phyloP scores from a whole-genome alignment of 2,888 invertebrate species.

The Tenthredo distinguenda region DNA sequence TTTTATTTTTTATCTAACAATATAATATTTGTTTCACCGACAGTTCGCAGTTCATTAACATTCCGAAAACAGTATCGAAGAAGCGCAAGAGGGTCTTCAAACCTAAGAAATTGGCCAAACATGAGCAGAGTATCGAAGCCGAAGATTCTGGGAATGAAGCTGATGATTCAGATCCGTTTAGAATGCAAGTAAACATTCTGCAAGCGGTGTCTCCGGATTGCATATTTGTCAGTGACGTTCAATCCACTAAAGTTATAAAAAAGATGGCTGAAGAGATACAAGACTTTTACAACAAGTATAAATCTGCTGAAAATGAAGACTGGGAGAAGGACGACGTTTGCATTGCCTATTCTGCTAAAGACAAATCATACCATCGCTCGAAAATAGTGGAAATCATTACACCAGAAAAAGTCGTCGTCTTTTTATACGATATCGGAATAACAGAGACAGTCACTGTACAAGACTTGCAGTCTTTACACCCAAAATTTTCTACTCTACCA shows the following conservation, averaged over 20 bases:
- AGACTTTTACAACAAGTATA: slow-evolving; percentile 77
- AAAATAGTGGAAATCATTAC: slow-evolving; percentile 77
- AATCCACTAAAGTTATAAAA: slow-evolving; percentile 78
- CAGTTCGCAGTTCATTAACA: slow-evolving; percentile 33
- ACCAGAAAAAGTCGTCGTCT: slow-evolving; percentile 79
- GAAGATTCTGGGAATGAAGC: neutral
- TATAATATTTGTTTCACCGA: slow-evolving; percentile 29
- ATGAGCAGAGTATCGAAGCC: neutral
- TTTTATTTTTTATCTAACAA: neutral
- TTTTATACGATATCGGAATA: slow-evolving; percentile 84
- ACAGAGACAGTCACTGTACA: slow-evolving; percentile 78
- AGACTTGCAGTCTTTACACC: slow-evolving; percentile 80
- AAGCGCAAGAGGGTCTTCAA: neutral
- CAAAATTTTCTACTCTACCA: slow-evolving; percentile 79
- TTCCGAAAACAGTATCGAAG: neutral
- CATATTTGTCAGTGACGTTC: slow-evolving; percentile 81
- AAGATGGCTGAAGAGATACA: slow-evolving; percentile 81
- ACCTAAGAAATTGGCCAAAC: neutral
- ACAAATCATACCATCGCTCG: slow-evolving; percentile 84
- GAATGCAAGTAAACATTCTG: slow-evolving; percentile 79
- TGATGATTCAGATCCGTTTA: slow-evolving; percentile 74
- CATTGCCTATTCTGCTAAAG: slow-evolving; percentile 78
- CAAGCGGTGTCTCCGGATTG: slow-evolving; percentile 81
- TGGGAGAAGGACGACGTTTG: slow-evolving; percentile 81
- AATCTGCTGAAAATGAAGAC: slow-evolving; percentile 56